Evolutionary conservation across 2,888 invertebrate species (phyloP).

Genomic region (Cotesia congregata): DNA sequence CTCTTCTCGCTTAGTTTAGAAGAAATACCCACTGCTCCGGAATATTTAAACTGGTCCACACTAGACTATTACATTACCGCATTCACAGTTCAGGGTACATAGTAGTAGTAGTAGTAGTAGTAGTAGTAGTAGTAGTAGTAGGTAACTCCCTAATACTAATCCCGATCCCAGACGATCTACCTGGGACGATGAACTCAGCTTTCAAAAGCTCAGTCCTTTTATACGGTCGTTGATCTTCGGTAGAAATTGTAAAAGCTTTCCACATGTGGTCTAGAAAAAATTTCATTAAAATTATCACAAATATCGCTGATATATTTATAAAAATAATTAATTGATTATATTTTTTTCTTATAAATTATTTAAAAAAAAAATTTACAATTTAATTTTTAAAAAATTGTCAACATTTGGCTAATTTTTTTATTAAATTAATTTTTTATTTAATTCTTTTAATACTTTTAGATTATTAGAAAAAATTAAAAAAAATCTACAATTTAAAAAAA

Average conservation of each 20-base stretch:
- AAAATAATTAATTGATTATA: too few species aligned
- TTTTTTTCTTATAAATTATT: too few species aligned
- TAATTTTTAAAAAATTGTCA: too few species aligned
- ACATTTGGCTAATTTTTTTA: too few species aligned
- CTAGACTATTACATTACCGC: not conserved
- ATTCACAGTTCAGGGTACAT: too few species aligned
- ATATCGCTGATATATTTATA: not conserved
- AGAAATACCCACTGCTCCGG: not conserved
- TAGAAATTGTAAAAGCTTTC: not conserved
- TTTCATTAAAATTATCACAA: not conserved
- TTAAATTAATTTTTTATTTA: too few species aligned
- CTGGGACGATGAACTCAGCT: slow-evolving; percentile 45
- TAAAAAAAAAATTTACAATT: too few species aligned
- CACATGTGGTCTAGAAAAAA: not conserved
- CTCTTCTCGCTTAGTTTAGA: slow-evolving; percentile 16
- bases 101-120: not conserved
- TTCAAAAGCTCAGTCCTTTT: not conserved
- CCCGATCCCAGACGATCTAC: slow-evolving; percentile 27
- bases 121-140: not conserved
- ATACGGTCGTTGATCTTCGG: slow-evolving; percentile 3
- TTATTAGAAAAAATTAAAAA: too few species aligned
- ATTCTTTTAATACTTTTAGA: too few species aligned
- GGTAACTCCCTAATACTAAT: not conserved
- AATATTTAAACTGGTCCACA: slow-evolving; percentile 30
- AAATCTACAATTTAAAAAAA: too few species aligned